Evolutionary conservation across 2,113 vertebrate genomes (phyloP).

Genomic region (Pyxicephalus adspersus): DNA sequence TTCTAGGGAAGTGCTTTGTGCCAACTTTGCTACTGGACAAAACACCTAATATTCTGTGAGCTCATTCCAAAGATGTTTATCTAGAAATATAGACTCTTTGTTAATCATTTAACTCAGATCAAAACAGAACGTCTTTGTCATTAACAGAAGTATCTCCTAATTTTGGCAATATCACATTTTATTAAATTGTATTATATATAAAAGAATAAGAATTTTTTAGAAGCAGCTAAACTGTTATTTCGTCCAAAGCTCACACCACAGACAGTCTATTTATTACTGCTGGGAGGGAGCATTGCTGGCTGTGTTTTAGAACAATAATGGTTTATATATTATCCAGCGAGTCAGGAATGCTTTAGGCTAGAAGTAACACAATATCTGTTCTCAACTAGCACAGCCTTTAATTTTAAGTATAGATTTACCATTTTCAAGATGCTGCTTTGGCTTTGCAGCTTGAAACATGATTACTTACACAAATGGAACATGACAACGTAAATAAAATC

Average conservation of each 20-base stretch:
- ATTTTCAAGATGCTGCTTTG: slow-evolving; percentile 36
- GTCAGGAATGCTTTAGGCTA: slow-evolving; percentile 68
- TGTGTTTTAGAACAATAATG: slow-evolving; percentile 66
- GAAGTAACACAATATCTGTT: slow-evolving; percentile 61
- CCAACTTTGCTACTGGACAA: slow-evolving; percentile 1
- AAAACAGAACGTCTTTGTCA: not conserved
- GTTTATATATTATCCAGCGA: slow-evolving; percentile 63
- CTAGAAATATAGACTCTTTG: not conserved
- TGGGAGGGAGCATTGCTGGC: slow-evolving; percentile 58
- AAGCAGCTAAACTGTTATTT: slow-evolving; percentile 60
- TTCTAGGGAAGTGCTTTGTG: not conserved
- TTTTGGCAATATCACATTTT: slow-evolving; percentile 1
- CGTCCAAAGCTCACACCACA: slow-evolving; percentile 54
- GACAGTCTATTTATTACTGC: slow-evolving; percentile 61
- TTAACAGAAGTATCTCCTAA: slow-evolving; percentile 13
- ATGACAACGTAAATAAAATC: slow-evolving; percentile 44
- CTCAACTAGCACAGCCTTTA: slow-evolving; percentile 59
- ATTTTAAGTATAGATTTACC: slow-evolving; percentile 60
- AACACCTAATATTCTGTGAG: not conserved
- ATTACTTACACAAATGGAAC: slow-evolving; percentile 48
- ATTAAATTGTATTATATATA: not conserved
- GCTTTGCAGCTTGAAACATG: slow-evolving; percentile 29
- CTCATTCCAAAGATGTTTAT: not conserved
- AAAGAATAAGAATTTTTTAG: slow-evolving; percentile 33
- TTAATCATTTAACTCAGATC: not conserved